These are phyloP conservation scores for Spodoptera littoralis DNA, from an alignment of 2,888 invertebrate species.

Conservation along the genomic window DNA sequence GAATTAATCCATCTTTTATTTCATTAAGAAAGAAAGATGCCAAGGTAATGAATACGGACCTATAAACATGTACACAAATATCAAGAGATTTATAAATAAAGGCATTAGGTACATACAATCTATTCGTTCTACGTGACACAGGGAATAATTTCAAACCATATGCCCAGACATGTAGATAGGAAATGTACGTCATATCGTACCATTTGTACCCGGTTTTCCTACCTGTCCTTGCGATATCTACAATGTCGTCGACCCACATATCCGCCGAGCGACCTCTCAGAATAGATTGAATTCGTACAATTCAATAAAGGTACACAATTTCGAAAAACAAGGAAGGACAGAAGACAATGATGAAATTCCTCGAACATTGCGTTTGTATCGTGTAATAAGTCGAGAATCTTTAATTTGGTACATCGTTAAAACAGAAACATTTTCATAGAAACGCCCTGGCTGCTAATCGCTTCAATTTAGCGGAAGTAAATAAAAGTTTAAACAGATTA, in stretches of 20 bases:
- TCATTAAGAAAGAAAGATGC: conserved; percentile 4
- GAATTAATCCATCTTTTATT: background rate
- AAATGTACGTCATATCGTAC: conserved; percentile 44
- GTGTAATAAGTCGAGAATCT: conserved; percentile 56
- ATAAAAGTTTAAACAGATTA: conserved; percentile 88
- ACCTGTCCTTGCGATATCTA: conserved; percentile 55
- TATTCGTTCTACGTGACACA: conserved; percentile 28
- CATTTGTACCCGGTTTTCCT: conserved; percentile 49
- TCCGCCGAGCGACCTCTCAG: conserved; percentile 51
- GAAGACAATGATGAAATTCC: conserved; percentile 45
- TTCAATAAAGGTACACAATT: conserved; percentile 61
- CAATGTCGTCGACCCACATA: conserved; percentile 57
- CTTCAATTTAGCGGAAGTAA: conserved; percentile 82
- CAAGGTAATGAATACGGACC: no score
- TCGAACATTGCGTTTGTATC: conserved; percentile 47
- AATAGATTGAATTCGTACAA: conserved; percentile 59
- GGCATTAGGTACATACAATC: conserved; percentile 8
- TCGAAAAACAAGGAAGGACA: conserved; percentile 43
- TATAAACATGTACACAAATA: background rate
- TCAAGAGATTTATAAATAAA: conserved; percentile 6
- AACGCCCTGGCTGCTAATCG: conserved; percentile 77
- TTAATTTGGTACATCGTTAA: conserved; percentile 64
- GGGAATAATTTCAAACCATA: conserved; percentile 40
- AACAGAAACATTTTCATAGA: conserved; percentile 67
- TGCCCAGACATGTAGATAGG: conserved; percentile 36